Evolutionary conservation across 1,140 invertebrate species (phyloP).

Genomic region (Rhopalosiphum maidis): DNA sequence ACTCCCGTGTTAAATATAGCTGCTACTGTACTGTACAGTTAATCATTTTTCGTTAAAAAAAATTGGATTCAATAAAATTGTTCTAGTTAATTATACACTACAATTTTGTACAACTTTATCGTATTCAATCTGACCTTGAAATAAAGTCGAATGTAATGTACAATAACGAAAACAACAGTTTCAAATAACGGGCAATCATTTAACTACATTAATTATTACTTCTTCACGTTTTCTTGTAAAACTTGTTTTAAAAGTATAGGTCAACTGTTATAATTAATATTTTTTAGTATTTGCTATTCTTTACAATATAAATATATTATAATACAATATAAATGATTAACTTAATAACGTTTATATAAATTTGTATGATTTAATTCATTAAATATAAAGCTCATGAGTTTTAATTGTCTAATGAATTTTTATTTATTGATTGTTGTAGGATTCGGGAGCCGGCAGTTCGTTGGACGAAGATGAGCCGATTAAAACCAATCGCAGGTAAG

Average conservation of each 20-base stretch:
- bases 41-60: not conserved
- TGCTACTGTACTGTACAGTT: not conserved
- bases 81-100: not conserved
- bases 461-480: conserved; percentile 61
- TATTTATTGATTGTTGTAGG: conserved; percentile 51
- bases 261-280: not conserved
- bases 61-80: not conserved
- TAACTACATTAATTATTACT: conserved; percentile 4
- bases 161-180: conserved; percentile 2
- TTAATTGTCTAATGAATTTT: not conserved
- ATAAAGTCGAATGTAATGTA: not conserved
- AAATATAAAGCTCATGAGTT: not conserved
- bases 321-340: not conserved
- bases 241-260: conserved; percentile 7
- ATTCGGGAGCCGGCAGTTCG: conserved; percentile 61
- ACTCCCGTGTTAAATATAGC: not conserved
- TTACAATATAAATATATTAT: not conserved
- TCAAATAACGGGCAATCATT: not conserved
- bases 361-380: not conserved
- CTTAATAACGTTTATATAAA: not conserved
- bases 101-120: not conserved
- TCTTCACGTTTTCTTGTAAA: not conserved
- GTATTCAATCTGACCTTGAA: conserved; percentile 34
- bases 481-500: conserved; percentile 60
- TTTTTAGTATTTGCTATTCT: not conserved